Conservation (phyloP, 2,113 vertebrate genomes). For the Hystrix brachyura region DNA sequence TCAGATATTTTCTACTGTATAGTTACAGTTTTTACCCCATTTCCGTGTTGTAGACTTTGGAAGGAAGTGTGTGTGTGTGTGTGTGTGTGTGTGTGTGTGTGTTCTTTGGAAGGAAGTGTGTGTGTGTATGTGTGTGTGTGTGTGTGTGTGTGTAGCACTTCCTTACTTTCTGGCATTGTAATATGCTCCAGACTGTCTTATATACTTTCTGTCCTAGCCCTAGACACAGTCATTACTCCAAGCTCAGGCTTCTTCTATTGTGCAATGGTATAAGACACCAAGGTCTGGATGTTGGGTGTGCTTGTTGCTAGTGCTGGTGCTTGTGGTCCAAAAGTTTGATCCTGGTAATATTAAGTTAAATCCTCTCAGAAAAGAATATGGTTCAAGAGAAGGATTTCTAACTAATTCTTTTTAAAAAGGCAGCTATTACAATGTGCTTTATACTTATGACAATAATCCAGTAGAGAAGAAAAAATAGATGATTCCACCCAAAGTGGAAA, state of each 20-base stretch:
- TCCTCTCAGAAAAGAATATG: neutral
- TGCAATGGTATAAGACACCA: neutral
- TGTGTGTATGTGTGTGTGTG: neutral
- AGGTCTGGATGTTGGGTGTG: neutral
- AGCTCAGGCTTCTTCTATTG: neutral
- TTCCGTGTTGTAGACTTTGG: neutral
- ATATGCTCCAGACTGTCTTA: neutral
- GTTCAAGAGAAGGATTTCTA: neutral
- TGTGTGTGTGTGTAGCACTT: neutral
- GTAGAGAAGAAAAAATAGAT: neutral
- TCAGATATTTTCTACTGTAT: neutral
- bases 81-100: neutral
- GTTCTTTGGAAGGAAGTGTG: too few relatives aligned
- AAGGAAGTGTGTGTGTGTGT: neutral
- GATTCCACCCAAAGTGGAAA: neutral
- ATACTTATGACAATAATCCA: slow-evolving; percentile 27
- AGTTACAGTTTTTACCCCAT: neutral
- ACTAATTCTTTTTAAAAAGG: neutral
- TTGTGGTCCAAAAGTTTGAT: neutral
- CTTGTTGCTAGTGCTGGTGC: neutral
- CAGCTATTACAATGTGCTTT: neutral
- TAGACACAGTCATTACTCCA: neutral
- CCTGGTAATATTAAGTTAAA: neutral
- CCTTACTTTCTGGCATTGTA: neutral
- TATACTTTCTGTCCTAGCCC: neutral